Conservation (phyloP, 2,797 vertebrate genomes). For the Malacoctenus gilli region DNA sequence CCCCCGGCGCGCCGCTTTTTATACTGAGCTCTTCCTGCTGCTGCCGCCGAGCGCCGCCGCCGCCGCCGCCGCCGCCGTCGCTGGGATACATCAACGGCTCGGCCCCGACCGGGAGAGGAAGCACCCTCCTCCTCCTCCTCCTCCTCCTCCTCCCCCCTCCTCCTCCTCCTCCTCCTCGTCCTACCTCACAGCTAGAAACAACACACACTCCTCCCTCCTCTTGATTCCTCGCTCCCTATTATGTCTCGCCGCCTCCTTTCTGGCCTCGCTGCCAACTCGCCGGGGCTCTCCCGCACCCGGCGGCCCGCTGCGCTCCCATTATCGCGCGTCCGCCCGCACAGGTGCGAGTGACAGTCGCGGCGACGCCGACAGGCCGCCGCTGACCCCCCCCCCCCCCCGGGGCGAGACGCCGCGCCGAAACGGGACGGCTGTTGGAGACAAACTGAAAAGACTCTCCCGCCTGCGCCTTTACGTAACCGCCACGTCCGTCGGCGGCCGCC, state of each 20-base stretch:
- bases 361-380: conserved; percentile 66
- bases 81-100: conserved; percentile 72
- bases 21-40: conserved; percentile 70
- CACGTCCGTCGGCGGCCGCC: too few relatives aligned
- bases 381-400: conserved; percentile 53
- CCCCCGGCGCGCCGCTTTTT: conserved; percentile 66
- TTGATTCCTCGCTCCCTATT: conserved; percentile 52
- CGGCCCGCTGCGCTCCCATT: conserved; percentile 54
- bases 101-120: conserved; percentile 75
- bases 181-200: conserved; percentile 59
- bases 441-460: too few relatives aligned
- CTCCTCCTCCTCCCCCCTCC: conserved; percentile 51
- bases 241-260: conserved; percentile 43
- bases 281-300: conserved; percentile 29
- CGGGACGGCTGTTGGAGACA: not conserved
- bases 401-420: conserved; percentile 1
- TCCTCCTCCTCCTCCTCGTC: conserved; percentile 63
- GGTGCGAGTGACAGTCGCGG: conserved; percentile 76
- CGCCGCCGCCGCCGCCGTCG: conserved; percentile 63
- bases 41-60: conserved; percentile 55
- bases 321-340: conserved; percentile 58
- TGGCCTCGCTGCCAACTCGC: conserved; percentile 18
- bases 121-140: conserved; percentile 71
- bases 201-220: conserved; percentile 51
- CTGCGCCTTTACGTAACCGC: too few relatives aligned